Conservation (phyloP, 2,113 vertebrate species). For the Bos javanicus region DNA sequence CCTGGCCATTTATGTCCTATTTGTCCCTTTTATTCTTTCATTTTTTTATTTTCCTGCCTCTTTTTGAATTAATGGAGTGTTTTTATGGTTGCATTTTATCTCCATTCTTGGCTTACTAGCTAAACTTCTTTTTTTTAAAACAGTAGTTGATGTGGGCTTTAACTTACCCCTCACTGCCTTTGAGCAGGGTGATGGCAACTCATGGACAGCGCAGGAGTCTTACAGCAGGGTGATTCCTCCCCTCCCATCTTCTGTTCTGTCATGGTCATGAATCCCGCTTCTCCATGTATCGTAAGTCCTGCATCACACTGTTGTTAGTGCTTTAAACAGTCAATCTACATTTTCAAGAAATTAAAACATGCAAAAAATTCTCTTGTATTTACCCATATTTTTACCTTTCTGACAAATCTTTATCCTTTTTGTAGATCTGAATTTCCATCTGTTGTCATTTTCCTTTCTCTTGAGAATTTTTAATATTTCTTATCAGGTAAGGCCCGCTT, state of each 20-base stretch:
- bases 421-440: background rate
- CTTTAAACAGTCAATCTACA: background rate
- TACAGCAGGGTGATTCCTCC: background rate
- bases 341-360: constrained; percentile 18
- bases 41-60: background rate
- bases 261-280: background rate
- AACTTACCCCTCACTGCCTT: background rate
- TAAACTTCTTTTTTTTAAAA: background rate
- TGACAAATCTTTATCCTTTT: background rate
- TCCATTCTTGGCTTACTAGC: background rate
- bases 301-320: background rate
- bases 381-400: background rate
- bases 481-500: background rate
- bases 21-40: background rate
- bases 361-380: background rate
- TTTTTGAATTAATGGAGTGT: background rate
- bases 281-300: background rate
- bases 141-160: background rate
- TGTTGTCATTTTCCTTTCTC: background rate
- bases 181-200: background rate
- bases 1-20: background rate
- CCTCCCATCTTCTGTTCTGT: background rate
- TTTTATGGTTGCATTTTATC: constrained; percentile 22
- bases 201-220: background rate
- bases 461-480: background rate